Base-by-base conservation (phyloP, 2,888 invertebrate species). In the Ypsolopha sequella region DNA sequence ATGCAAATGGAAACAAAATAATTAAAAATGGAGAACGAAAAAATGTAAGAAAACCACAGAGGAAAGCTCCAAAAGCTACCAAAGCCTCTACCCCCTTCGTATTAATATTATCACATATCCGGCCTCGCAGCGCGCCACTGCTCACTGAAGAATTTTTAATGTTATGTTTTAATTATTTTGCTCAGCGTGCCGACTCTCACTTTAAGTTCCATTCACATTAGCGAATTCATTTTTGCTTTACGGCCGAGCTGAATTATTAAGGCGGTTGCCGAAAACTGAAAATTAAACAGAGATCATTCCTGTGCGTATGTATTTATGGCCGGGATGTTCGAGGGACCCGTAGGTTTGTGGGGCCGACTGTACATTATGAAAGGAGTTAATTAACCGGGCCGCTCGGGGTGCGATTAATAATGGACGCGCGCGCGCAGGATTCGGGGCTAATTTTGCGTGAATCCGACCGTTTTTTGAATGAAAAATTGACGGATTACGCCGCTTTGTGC, bases 101-200 rank as follows among this genome's bases (percentile, higher is more conserved):
- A 85, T 85, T 85, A 85, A 86, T 85, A 86, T 81, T 82, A 85
- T 82, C 86, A 84, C 76, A 76, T 81, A 82, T 84, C 84, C 85
- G 85, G 77, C 62, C 66, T 72, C 62, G 59, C 67, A 24, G 24
- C 2, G 24, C 24, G 4, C 34, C 73, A 66, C 68, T 72, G 75
- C 76, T 73, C 76, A 65, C 74, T 74, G 77, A 82, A 77, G 86
- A 85, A 86, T 85, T 85, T 85, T 85, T 82, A 85, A 86, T 85
- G 86, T 69, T 68, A 70, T 73, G 80, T 80, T 81, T 86, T 84
- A 86, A 86, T 86, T 86, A 86, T 86, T 86, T 86, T 77, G 76
- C 76, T 41, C 51, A 68, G 69, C 69, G 72, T 66, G 68, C 62
- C 62, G 64, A 62, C 60, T 63, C 63, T 46, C 74, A 54, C 50